Conservation (phyloP, 2,888 invertebrate species). For the Agonopterix heracliana region DNA sequence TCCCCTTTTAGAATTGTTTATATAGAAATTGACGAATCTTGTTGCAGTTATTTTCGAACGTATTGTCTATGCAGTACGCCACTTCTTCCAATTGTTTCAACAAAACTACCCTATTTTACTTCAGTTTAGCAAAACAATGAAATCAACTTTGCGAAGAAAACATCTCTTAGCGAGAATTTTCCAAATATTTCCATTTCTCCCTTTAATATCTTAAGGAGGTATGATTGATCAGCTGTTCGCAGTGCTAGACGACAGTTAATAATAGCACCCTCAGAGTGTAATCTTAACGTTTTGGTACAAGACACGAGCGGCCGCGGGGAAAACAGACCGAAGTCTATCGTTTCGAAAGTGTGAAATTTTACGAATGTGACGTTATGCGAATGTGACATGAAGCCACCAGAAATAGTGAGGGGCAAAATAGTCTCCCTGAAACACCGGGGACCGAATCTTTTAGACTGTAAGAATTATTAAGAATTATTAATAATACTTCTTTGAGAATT, state of each 20-base stretch:
- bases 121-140: background rate
- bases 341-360: no score
- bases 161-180: background rate
- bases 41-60: background rate
- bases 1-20: no score
- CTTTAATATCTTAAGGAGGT: constrained; percentile 45
- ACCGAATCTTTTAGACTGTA: no score
- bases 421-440: no score
- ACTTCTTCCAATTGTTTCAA: no score
- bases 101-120: no score
- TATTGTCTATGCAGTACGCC: background rate
- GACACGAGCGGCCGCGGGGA: constrained; percentile 11
- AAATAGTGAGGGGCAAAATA: no score
- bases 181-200: background rate
- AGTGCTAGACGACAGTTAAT: constrained; percentile 68
- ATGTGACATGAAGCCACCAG: no score
- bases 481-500: no score
- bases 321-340: constrained; percentile 1
- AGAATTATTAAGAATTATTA: no score
- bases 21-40: no score
- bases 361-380: no score
- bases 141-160: background rate
- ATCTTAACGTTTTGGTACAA: constrained; percentile 19
- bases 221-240: constrained; percentile 66
- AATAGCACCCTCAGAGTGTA: constrained; percentile 47